Evolutionary conservation across 1,140 invertebrate species (phyloP), one percentile per base, ranked within the genome.

Genomic region (Lasioglossum albipes): DNA sequence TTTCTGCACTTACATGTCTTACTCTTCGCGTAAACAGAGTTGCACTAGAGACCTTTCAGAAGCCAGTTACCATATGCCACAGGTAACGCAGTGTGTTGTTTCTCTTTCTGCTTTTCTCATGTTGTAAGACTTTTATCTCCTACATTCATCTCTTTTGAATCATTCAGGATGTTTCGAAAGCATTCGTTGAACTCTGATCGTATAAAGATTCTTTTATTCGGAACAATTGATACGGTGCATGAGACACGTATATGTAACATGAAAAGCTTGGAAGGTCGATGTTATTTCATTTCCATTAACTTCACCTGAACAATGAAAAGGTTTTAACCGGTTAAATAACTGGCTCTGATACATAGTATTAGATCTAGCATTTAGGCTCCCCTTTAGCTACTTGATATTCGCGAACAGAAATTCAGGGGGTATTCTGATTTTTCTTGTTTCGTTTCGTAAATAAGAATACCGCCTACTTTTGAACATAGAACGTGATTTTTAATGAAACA

Each of bases 1-100:
- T 31, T 85, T 86, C 75, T 86, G 83, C 83, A 79, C 71, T 86
- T 86, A 75, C 83, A 86, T 82, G 75, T 86, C 71, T 85, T 82
- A 85, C 75, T 54, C 31, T 76, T 13, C 71, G 74, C 66, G 79
- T 82, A 84, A 84, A 84, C 83, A 86, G 79, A 85, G 83, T 86
- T 82, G 75, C 67, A 68, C 75, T 82, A 86, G 83, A 86, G 75
- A 86, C 57, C 79, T 86, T 86, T 86, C 67, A 85, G 79, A 86
- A 85, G 61, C 74, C 83, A 84, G 79, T 86, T 86, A 86, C 18
- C 70, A 85, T 85, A 81, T 86, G 59, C 59, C 76, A 83, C 81
- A 86, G 74, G 69, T 86, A 83, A 86, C 57, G 62, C 49, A 85
- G 82, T 72, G 67, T 75, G 66, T 71, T 88, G 76, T 84, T 84